Evolutionary conservation across 2,888 invertebrate genomes (phyloP), one percentile per base, ranked within the genome.

Genomic region (Troides aeacus): DNA sequence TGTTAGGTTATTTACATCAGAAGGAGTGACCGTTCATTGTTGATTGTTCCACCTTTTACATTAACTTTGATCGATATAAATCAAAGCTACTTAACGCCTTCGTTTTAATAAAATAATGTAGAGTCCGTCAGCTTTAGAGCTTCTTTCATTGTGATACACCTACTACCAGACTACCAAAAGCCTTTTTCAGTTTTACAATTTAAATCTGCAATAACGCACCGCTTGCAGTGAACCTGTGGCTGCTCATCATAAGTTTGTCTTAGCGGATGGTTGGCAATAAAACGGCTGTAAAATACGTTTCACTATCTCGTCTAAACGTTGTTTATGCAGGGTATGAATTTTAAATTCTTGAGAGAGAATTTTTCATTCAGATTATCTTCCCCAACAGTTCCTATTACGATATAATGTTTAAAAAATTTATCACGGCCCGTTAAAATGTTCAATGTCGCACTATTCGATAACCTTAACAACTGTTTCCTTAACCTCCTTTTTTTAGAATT

Each of bases 141-240:
- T 15, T 18, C 5, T 60, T 30, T 17, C 17, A 30, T 60, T 5
- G 30, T 60, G 2, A 57, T 18, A 57, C 57, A 21, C 21, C 21
- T 21, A 21, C 21, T 21, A 1, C 21, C 21, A 23, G 0, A 23
- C 57, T 57, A 57, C 18, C 10, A 18, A 23, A 21, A 57, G 21
- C 57, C 6, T 57, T 57, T 23, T 53, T 23, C 57, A 57, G 57
- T 57, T 57, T 57, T 23, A 5, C 23, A 57, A 36, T 60, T 60
- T 36, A 18, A 60, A 18, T 60, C 30, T 23, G 59, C 59, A 57
- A 57, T 57, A 57, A 57, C 57, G 57, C 59, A 36, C 17, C 59
- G 59, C 59, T 4, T 1, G 30, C 18, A 18, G 59, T 6, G 17
- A 30, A 36, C 36, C 36, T 30, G 12, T 23, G 24, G n/a, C 24